A percentile compares a stretch with the other conserved stretches of the same genome.
Conservation (phyloP, 2,113 vertebrate species). For the Otocyon megalotis region DNA sequence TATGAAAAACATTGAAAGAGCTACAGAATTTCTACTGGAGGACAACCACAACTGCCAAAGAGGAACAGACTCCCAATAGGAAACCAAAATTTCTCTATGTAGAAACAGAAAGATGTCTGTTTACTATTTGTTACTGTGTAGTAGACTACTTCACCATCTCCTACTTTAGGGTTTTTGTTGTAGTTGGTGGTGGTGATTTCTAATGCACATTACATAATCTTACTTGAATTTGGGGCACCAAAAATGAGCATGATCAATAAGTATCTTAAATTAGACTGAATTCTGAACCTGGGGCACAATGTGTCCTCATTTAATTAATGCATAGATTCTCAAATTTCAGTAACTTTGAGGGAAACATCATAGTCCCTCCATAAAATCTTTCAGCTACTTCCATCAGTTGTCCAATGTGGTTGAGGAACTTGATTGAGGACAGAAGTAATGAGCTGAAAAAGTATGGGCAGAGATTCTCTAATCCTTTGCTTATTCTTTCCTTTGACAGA, state of each 20-base stretch:
- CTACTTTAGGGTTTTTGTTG: neutral
- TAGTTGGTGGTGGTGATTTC: neutral
- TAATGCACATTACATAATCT: neutral
- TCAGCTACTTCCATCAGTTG: neutral
- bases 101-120: neutral
- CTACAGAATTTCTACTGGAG: neutral
- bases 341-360: neutral
- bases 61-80: neutral
- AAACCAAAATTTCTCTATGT: neutral
- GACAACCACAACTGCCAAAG: neutral
- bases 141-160: neutral
- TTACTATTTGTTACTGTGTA: neutral
- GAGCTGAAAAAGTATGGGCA: neutral
- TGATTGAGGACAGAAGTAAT: neutral
- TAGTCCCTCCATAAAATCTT: neutral
- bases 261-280: neutral
- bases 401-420: neutral
- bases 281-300: neutral
- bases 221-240: neutral
- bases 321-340: neutral
- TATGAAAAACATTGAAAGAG: neutral
- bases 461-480: neutral
- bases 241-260: neutral
- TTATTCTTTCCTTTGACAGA: neutral
- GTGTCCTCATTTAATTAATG: neutral